phyloP scores from a whole-genome alignment of 2,888 invertebrate genomes.

The Melipona bicolor region DNA sequence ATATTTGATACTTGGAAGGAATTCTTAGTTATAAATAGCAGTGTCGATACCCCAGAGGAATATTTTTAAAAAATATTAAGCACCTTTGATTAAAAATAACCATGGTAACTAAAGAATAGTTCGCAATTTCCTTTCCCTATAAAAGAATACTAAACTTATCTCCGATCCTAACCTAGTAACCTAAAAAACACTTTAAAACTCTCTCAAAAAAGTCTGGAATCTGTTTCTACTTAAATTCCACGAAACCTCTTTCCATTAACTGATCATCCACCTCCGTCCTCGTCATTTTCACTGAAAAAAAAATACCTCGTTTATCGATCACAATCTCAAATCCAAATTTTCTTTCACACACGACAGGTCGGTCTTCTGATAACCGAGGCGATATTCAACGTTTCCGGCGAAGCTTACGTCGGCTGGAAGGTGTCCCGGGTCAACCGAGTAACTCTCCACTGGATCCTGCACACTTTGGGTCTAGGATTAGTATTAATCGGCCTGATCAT shows the following conservation, averaged over 20 bases:
- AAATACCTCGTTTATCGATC: background rate
- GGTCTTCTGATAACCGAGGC: constrained; percentile 78
- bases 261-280: background rate
- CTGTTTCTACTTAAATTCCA: background rate
- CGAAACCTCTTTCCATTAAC: background rate
- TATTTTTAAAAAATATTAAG: too few species aligned
- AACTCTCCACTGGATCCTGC: constrained; percentile 79
- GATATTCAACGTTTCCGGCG: constrained; percentile 79
- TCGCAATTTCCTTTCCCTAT: background rate
- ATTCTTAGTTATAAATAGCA: too few species aligned
- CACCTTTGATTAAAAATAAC: background rate
- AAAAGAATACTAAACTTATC: too few species aligned
- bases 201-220: background rate
- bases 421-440: constrained; percentile 73
- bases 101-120: background rate
- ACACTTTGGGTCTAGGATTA: constrained; percentile 73
- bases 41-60: too few species aligned
- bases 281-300: too few species aligned
- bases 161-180: too few species aligned
- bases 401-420: constrained; percentile 72
- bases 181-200: too few species aligned
- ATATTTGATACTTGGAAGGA: too few species aligned
- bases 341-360: constrained; percentile 63
- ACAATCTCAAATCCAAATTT: background rate
- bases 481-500: constrained; percentile 75